Base-by-base conservation (phyloP, 2,888 invertebrate species). In the Holacanthella duospinosa region DNA sequence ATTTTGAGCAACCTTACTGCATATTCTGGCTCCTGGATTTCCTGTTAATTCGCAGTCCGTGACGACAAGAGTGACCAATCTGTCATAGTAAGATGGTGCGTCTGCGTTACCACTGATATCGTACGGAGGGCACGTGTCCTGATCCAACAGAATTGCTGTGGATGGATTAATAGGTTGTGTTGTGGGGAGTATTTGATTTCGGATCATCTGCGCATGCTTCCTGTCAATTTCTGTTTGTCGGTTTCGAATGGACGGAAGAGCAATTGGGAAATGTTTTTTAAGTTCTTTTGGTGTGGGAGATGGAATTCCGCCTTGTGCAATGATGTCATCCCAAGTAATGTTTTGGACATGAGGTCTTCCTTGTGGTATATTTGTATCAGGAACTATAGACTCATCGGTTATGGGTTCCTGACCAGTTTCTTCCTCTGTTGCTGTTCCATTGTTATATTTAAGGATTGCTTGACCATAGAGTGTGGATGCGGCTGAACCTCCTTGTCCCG, bases 291-390 rank as follows among this genome's bases (percentile, higher is more conserved):
- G 48, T 9, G 48, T n/a, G 4, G 48, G 19, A 4, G 48, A 4
- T 4, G 12, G 19, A 21, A 48, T 48, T 21, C 48, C 48, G 4
- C 24, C 28, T 9, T 9, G 19, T 27, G 43, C 24, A 59, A 24
- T 29, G 56, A 56, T 28, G 19, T 19, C 24, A 9, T 56, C 56
- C 56, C 29, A 29, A 19, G 28, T 16, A 56, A 67, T 21, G 19
- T 64, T 59, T 60, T 67, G 60, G 4, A 66, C 64, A 25, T 58
- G 64, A 26, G 62, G 19, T 28, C 48, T 9, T 9, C 48, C 21
- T 48, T 48, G 48, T 4, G 36, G 6, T 9, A 6, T 16, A 16
- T 36, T 36, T 16, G 36, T 6, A 36, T 36, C 36, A 9, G 36
- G 36, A n/a, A n/a, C n/a, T n/a, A n/a, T n/a, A n/a, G n/a, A n/a